Base-by-base conservation (phyloP, 1,140 invertebrate genomes). In the Cheumatopsyche charites region DNA sequence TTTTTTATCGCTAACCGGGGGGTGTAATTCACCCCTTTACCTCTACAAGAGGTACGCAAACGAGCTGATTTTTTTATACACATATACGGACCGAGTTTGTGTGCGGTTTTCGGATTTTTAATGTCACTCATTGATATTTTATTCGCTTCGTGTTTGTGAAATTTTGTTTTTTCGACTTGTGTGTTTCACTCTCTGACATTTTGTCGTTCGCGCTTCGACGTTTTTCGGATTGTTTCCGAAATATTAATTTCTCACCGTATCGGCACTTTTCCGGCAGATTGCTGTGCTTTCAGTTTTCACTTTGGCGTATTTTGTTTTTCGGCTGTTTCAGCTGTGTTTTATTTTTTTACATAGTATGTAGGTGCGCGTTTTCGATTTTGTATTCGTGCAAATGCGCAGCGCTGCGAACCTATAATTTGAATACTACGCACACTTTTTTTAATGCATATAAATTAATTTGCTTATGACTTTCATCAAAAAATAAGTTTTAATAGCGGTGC, bases 71-170 rank as follows among this genome's bases (percentile, higher is more conserved):
- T 49, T 36, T 36, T 36, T 36, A n/a, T n/a, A n/a, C n/a, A n/a
- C n/a, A n/a, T n/a, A n/a, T n/a, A n/a, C n/a, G n/a, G n/a, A n/a
- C n/a, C n/a, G n/a, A n/a, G n/a, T n/a, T n/a, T n/a, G n/a, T n/a
- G n/a, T n/a, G n/a, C n/a, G n/a, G n/a, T n/a, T 47, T 13, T 55
- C 19, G 25, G 70, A 49, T 72, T 75, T 72, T 70, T 75, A 75
- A 75, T 75, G 74, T 70, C 74, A 75, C 67, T 75, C 45, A 55
- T 68, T 61, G 74, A 62, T 75, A 75, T 72, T 75, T 75, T 67
- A 75, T 72, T 74, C 62, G 29, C 13, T 58, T 58, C 21, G 12
- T 21, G 7, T 58, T 58, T 25, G 55, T n/a, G n/a, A n/a, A n/a
- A n/a, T 58, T 58, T 58, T 9, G 9, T 58, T 26, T 15, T 63